Evolutionary conservation across 2,113 vertebrate species (phyloP).

Genomic region (Trochalopteron elliotii): DNA sequence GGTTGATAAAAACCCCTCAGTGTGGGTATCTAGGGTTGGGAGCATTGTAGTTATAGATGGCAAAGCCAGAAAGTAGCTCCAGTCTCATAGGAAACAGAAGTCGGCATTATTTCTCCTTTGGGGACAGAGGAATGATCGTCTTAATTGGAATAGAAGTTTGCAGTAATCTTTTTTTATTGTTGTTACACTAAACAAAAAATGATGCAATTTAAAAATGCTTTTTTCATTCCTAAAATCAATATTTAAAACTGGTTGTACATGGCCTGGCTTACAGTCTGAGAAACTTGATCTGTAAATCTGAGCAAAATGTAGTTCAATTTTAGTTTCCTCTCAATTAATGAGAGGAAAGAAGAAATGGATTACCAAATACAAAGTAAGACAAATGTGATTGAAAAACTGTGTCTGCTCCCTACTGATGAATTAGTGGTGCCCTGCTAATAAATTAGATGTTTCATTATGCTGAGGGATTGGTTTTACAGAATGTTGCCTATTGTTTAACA

Average conservation of each 20-base stretch:
- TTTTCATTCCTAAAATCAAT: neutral
- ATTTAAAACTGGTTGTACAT: neutral
- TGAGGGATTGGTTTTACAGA: slow-evolving; percentile 7
- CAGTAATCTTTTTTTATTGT: neutral
- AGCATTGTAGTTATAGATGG: neutral
- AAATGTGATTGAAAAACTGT: neutral
- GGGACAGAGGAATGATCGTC: neutral
- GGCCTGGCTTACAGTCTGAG: neutral
- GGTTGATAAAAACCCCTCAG: neutral
- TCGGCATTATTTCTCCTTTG: neutral
- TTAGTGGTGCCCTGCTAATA: neutral
- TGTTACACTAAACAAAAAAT: neutral
- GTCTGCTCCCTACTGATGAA: neutral
- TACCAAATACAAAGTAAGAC: neutral
- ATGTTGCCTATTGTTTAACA: neutral
- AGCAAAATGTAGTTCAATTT: neutral
- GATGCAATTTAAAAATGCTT: neutral
- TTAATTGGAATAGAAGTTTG: neutral
- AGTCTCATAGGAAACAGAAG: neutral
- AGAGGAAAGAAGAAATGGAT: neutral
- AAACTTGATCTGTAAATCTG: neutral
- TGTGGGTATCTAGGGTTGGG: neutral
- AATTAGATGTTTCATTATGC: neutral
- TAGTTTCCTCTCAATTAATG: neutral
- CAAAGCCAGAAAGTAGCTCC: neutral